Conservation (phyloP, 2,797 vertebrate species). For the Sebastes nivosus region DNA sequence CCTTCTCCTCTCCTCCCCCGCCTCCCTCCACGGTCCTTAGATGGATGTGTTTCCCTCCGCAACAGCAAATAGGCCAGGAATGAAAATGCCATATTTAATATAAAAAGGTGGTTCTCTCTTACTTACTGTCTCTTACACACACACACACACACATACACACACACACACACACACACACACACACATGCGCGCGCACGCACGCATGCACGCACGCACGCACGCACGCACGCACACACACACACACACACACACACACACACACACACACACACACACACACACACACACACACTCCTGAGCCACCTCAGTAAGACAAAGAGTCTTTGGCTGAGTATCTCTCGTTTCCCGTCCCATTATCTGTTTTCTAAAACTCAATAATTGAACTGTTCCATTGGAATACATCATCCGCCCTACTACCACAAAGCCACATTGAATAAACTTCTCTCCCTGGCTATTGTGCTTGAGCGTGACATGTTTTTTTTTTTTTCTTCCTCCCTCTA, state of each 20-base stretch:
- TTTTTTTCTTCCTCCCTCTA: constrained; percentile 24
- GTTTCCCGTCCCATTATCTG: constrained; percentile 75
- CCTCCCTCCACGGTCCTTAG: constrained; percentile 41
- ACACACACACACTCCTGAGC: neutral
- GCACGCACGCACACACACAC: neutral
- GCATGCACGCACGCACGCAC: too few relatives aligned
- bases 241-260: neutral
- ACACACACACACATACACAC: neutral
- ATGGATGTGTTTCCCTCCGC: constrained; percentile 61
- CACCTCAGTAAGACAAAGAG: constrained; percentile 70
- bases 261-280: neutral
- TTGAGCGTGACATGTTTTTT: constrained; percentile 52
- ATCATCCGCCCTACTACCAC: constrained; percentile 67
- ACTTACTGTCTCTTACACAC: constrained; percentile 46
- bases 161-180: neutral
- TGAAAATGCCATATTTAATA: constrained; percentile 79
- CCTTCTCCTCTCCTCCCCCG: neutral
- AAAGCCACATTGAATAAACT: constrained; percentile 70
- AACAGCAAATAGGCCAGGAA: constrained; percentile 64
- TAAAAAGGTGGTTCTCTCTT: constrained; percentile 70
- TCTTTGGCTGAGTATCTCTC: constrained; percentile 57
- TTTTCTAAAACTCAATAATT: constrained; percentile 81
- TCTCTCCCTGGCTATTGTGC: constrained; percentile 63
- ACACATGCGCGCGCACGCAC: too few relatives aligned
- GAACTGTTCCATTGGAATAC: constrained; percentile 74